A percentile compares a stretch with the other conserved stretches of the same genome.
Evolutionary conservation across 1,140 invertebrate genomes (phyloP).

Genomic region (Drosophila virilis): DNA sequence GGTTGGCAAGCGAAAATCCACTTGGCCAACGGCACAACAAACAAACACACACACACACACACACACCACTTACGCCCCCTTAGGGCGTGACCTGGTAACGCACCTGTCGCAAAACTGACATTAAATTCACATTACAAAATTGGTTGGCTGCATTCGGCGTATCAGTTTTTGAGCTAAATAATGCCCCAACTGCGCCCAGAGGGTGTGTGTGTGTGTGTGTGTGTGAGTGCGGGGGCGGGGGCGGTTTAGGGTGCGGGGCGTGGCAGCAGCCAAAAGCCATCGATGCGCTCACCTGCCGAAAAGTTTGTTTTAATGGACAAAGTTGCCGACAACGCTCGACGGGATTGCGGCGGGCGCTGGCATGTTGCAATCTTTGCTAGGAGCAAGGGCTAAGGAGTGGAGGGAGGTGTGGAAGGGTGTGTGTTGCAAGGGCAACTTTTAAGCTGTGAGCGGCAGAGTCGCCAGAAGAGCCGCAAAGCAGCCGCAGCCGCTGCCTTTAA

Average conservation of each 20-base stretch:
- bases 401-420: neutral
- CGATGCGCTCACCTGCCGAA: conserved; percentile 76
- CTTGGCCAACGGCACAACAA: conserved; percentile 35
- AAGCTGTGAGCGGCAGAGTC: conserved; percentile 17
- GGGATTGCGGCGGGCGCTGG: conserved; percentile 41
- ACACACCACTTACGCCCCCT: conserved; percentile 3
- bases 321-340: conserved; percentile 65
- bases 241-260: neutral
- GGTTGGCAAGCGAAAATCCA: conserved; percentile 34
- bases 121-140: conserved; percentile 82
- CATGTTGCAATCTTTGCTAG: conserved; percentile 21
- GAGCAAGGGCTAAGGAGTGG: neutral
- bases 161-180: conserved; percentile 70
- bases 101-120: conserved; percentile 80
- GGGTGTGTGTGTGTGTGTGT: neutral
- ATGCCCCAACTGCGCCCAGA: conserved; percentile 6
- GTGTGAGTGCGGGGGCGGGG: too few relatives aligned
- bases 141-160: conserved; percentile 75
- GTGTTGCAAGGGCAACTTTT: conserved; percentile 31
- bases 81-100: conserved; percentile 49
- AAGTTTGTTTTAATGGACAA: conserved; percentile 79
- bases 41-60: conserved; percentile 13
- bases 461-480: neutral
- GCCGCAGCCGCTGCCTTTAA: conserved; percentile 23
- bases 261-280: conserved; percentile 55